Conservation (phyloP, 2,113 vertebrate species). For the Melanerpes formicivorus region DNA sequence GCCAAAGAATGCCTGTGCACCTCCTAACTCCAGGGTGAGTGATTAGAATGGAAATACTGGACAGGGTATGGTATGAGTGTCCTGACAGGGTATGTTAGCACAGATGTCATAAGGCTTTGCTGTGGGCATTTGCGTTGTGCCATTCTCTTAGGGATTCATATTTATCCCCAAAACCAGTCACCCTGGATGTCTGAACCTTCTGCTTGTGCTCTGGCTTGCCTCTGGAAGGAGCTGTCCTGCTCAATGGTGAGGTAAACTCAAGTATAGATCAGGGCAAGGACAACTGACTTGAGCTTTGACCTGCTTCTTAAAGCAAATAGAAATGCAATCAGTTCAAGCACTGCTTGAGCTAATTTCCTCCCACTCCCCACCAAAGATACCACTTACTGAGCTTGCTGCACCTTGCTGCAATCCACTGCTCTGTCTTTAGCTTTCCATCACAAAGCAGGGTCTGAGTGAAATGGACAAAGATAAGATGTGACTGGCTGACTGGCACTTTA, state of each 20-base stretch:
- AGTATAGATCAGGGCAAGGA: background rate
- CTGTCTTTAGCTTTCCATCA: background rate
- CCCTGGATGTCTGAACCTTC: background rate
- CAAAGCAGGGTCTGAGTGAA: background rate
- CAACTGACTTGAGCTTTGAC: background rate
- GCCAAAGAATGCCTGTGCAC: constrained; percentile 82
- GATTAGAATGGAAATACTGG: background rate
- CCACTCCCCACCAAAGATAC: background rate
- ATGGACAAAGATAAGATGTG: background rate
- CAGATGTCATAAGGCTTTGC: background rate
- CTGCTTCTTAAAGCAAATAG: background rate
- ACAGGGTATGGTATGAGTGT: background rate
- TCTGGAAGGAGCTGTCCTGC: background rate
- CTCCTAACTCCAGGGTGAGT: constrained; percentile 82
- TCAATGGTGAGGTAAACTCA: background rate
- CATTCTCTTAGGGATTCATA: background rate
- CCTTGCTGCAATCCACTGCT: background rate
- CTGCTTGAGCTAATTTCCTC: background rate
- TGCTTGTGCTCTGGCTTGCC: background rate
- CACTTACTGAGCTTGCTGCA: background rate
- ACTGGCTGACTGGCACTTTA: background rate
- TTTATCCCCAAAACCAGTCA: fast-evolving
- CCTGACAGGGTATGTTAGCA: background rate
- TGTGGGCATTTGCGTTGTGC: background rate
- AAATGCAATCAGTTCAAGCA: background rate